Base-by-base conservation (phyloP, 1,140 invertebrate species). In the Leptinotarsa defecta region DNA sequence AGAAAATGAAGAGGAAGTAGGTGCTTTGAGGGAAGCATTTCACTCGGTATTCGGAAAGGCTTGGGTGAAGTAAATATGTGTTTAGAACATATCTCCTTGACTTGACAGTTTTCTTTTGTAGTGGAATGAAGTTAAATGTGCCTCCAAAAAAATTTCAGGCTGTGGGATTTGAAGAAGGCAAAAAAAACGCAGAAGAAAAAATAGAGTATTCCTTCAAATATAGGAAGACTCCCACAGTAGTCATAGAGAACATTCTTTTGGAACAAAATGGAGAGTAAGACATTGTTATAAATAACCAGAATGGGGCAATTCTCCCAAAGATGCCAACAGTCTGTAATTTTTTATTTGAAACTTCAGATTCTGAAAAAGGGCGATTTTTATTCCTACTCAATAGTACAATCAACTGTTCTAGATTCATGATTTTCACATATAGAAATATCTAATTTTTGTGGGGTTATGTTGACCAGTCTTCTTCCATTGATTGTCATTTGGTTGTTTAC, bases 11-110 rank as follows among this genome's bases (percentile, higher is more conserved):
- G 88, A 89, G 1, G 94, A 94, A 87, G 86, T 95, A 48, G 91
- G 90, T 78, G 89, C 93, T 13, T 86, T 95, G n/a, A 88, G 94
- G 82, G 94, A 95, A 86, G 94, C 94, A 76, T 95, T 95, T 81
- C 94, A 95, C 85, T 85, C 88, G 74, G 89, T 94, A 5, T 95
- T 96, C 88, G 93, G 93, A 24, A 92, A 92, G 86, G 94, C 94
- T 13, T 94, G 92, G 79, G 91, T 95, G 24, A 87, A 88, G 91
- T 92, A 87, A 89, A 88, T 62, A 22, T 17, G 17, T 63, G 13
- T 52, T 34, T 43, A 65, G 8, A 15, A 15, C 64, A 20, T 17
- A 22, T 17, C 43, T 68, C 13, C 27, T 75, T 71, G 27, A 27
- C 65, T 63, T 76, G n/a, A 34, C 73, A 68, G 24, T 20, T 19